A percentile compares a stretch with the other conserved stretches of the same genome.
phyloP scores from a whole-genome alignment of 2,888 invertebrate species.

The Pristionchus exspectatus region DNA sequence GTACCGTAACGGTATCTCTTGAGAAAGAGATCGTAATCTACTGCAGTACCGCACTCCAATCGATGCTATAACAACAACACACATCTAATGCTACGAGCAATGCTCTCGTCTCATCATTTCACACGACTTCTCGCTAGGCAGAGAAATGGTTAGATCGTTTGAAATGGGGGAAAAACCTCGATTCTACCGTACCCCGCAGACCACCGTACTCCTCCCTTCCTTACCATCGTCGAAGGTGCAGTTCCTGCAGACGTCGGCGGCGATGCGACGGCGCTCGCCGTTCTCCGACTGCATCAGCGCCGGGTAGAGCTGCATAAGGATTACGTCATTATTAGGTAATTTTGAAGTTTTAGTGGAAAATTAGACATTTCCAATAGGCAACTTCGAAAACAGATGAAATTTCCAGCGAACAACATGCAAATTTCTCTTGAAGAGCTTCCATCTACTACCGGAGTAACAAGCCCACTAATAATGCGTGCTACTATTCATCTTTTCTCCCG shows the following conservation, averaged over 20 bases:
- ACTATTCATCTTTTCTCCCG: not conserved
- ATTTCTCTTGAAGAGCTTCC: not conserved
- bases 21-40: not conserved
- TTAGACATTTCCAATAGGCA: not conserved
- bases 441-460: not conserved
- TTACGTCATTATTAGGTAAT: not conserved
- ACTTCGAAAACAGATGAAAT: no score
- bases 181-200: constrained; percentile 24
- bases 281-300: constrained; percentile 45
- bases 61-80: no score
- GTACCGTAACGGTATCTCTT: not conserved
- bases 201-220: constrained; percentile 55
- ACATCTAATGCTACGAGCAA: no score
- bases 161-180: not conserved
- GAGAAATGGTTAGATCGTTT: not conserved
- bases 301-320: constrained; percentile 47
- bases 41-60: not conserved
- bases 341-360: no score
- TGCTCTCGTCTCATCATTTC: no score
- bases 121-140: not conserved
- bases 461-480: not conserved
- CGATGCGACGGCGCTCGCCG: constrained; percentile 59
- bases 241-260: constrained; percentile 67
- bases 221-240: constrained; percentile 70
- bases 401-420: no score